phyloP scores from a whole-genome alignment of 2,797 vertebrate species.

The Lepus townsendii region DNA sequence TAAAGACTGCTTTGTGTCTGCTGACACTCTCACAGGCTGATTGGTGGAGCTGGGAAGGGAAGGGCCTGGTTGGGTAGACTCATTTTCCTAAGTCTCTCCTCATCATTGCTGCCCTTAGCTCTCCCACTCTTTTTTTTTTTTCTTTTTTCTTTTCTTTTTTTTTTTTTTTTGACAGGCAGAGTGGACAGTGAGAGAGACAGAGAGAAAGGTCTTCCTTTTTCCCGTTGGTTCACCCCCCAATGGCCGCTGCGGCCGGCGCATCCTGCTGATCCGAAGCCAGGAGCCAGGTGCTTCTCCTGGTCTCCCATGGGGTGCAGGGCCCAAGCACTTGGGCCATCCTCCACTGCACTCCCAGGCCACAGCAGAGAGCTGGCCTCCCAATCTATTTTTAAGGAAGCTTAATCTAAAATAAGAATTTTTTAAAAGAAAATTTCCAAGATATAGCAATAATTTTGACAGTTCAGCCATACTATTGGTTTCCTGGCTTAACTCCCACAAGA shows the following conservation, averaged over 20 bases:
- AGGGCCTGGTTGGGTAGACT: not conserved
- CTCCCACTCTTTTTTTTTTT: rapidly evolving
- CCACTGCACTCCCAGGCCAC: no score
- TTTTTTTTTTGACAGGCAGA: no score
- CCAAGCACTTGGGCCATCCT: no score
- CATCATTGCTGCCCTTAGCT: not conserved
- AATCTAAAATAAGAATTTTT: not conserved
- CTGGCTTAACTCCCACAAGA: not conserved
- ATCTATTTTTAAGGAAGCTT: not conserved
- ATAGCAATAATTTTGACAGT: not conserved
- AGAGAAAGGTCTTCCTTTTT: no score
- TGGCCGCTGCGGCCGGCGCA: no score
- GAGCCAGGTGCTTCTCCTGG: no score
- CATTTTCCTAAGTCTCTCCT: slow-evolving; percentile 4
- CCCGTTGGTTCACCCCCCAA: no score
- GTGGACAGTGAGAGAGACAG: no score
- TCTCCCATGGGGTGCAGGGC: no score
- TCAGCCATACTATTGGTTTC: not conserved
- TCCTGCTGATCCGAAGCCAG: no score
- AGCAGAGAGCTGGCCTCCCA: no score
- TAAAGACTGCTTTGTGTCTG: slow-evolving; percentile 48
- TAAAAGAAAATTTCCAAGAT: not conserved
- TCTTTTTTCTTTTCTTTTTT: no score
- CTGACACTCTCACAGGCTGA: slow-evolving; percentile 51
- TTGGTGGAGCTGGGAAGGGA: not conserved